phyloP scores from a whole-genome alignment of 2,888 invertebrate species.

The Ornithoptera alexandrae region DNA sequence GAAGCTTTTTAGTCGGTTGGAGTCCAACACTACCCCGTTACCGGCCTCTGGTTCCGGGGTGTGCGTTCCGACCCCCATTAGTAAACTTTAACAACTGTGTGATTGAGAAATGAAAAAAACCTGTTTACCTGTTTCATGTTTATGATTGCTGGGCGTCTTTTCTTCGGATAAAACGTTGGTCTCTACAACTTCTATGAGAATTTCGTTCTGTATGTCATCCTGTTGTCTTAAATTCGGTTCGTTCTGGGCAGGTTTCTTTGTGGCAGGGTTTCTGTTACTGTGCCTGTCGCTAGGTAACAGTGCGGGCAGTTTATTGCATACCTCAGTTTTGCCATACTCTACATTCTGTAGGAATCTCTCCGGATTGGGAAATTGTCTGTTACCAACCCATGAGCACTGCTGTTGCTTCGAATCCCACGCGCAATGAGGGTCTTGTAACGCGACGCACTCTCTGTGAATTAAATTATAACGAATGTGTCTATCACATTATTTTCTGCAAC shows the following conservation, averaged over 20 bases:
- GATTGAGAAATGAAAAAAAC: too few relatives aligned
- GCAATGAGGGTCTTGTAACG: constrained; percentile 97
- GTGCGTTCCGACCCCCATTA: too few relatives aligned
- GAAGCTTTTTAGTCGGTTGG: too few relatives aligned
- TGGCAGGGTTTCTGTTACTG: constrained; percentile 67
- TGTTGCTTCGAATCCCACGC: constrained; percentile 92
- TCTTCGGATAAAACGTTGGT: constrained; percentile 81
- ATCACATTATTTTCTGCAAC: not conserved
- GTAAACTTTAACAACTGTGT: too few relatives aligned
- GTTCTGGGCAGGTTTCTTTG: constrained; percentile 65
- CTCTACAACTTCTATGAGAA: constrained; percentile 83
- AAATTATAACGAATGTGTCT: not conserved
- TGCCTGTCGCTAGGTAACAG: constrained; percentile 64
- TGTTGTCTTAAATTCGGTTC: constrained; percentile 77
- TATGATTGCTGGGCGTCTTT: constrained; percentile 71
- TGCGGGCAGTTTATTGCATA: constrained; percentile 75
- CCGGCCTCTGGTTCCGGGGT: too few relatives aligned
- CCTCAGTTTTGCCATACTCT: constrained; percentile 83
- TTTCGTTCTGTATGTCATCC: constrained; percentile 82
- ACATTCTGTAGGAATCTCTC: constrained; percentile 87
- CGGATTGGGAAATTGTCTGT: constrained; percentile 80
- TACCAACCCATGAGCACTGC: constrained; percentile 79
- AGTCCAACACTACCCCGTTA: too few relatives aligned
- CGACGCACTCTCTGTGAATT: constrained; percentile 90
- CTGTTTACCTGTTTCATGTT: constrained; percentile 70